Percentiles rank a stretch among this genome's conserved stretches.
phyloP scores from a whole-genome alignment of 2,888 invertebrate genomes.

The Tenthredo livida region DNA sequence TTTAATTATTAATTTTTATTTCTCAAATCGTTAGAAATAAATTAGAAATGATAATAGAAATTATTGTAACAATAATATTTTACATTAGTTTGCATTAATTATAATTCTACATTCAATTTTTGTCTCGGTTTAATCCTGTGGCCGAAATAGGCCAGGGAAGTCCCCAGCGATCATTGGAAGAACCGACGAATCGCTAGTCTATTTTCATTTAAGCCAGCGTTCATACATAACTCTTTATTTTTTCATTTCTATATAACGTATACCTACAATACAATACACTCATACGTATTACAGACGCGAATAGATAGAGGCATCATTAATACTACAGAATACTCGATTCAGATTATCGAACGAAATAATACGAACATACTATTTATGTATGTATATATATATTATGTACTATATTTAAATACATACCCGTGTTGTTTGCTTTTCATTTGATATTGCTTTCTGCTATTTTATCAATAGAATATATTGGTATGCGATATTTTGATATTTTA shows the following conservation, averaged over 20 bases:
- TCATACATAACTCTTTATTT: too few relatives aligned
- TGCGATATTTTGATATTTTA: background rate
- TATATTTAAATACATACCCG: background rate
- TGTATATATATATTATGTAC: too few relatives aligned
- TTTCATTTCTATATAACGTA: too few relatives aligned
- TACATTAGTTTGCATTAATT: background rate
- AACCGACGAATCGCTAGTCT: slow-evolving; percentile 54
- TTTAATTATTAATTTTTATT: too few relatives aligned
- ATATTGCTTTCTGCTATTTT: background rate
- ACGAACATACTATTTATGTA: background rate
- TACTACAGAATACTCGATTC: background rate
- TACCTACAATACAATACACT: background rate
- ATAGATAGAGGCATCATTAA: background rate
- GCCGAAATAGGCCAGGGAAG: slow-evolving; percentile 65
- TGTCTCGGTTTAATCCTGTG: background rate
- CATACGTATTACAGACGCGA: too few relatives aligned
- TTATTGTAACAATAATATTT: background rate
- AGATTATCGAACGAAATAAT: background rate
- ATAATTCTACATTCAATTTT: background rate
- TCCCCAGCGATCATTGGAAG: slow-evolving; percentile 65
- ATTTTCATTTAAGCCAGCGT: slow-evolving; percentile 2
- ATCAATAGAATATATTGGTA: background rate
- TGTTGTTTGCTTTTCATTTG: background rate
- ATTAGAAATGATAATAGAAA: background rate
- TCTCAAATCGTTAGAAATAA: background rate